Evolutionary conservation across 1,140 invertebrate genomes (phyloP), one percentile per base, ranked within the genome.

Genomic region (Potamilus streckersoni): DNA sequence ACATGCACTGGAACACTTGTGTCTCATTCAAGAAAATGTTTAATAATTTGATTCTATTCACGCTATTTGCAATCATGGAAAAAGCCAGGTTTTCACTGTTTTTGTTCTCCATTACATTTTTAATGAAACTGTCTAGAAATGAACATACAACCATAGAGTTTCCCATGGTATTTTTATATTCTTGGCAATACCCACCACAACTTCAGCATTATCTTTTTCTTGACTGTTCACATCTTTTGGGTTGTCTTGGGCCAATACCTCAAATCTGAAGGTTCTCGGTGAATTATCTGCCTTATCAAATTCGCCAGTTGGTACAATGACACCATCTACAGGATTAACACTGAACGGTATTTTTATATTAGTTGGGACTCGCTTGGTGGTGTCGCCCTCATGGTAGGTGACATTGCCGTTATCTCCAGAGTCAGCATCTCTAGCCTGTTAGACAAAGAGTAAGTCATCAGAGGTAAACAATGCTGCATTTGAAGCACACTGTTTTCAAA

Each of bases 151-250:
- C 11, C 38, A 49, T 31, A 4, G 1, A 49, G 38, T 49, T 49
- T 11, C 38, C 38, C 38, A 49, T 49, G 6, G 11, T 8, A 49
- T 49, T 49, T 49, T 11, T 49, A 49, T 8, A 49, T 49, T 6
- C 38, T 49, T 49, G 38, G 6, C 11, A 49, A 49, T 38, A 60
- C 75, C 58, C 58, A 77, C 75, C 63, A 77, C 65, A 72, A 77
- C 70, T 77, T 77, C 75, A 62, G 63, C 75, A 68, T 72, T 61
- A 57, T 72, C 73, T 11, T 31, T 77, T 49, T 77, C 69, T 31
- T 69, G 69, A 15, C 68, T 66, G 13, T 13, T 59, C 38, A 65
- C 57, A n/a, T 63, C 20, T 61, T 71, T 71, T 38, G 70, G 70
- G 27, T 77, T 77, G 66, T 77, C 75, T n/a, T 69, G 59, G 38